A percentile compares a stretch with the other conserved stretches of the same genome.
Evolutionary conservation across 2,888 invertebrate genomes (phyloP).

Genomic region (Agrochola litura): DNA sequence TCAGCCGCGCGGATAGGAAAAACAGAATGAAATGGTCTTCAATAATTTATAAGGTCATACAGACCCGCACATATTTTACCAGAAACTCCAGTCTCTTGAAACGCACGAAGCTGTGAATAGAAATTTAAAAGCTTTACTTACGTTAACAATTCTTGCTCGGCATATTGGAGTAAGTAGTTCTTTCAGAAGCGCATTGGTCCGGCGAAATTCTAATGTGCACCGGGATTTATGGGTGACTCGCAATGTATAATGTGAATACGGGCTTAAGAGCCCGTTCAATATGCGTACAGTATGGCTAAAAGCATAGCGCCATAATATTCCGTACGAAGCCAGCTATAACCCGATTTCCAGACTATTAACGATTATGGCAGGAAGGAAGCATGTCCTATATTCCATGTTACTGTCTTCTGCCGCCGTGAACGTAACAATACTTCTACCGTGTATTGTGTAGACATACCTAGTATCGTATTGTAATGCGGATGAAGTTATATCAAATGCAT

Average conservation of each 20-base stretch:
- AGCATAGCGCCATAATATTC: constrained; percentile 65
- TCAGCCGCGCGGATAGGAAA: constrained; percentile 15
- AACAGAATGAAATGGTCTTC: constrained; percentile 33
- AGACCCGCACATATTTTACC: constrained; percentile 35
- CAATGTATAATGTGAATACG: constrained; percentile 72
- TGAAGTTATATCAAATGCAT: constrained; percentile 47
- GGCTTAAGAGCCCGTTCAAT: constrained; percentile 69
- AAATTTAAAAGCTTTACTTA: constrained; percentile 74
- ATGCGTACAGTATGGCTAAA: constrained; percentile 67
- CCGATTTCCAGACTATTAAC: constrained; percentile 71
- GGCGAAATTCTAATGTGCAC: constrained; percentile 75
- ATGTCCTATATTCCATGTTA: constrained; percentile 52
- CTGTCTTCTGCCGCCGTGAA: constrained; percentile 44
- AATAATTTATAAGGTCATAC: constrained; percentile 43
- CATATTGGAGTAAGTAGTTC: constrained; percentile 71
- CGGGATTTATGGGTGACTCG: constrained; percentile 74
- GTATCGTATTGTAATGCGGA: constrained; percentile 23
- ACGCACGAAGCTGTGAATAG: constrained; percentile 66
- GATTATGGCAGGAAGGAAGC: constrained; percentile 64
- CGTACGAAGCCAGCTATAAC: constrained; percentile 62
- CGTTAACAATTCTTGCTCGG: constrained; percentile 68
- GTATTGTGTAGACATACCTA: constrained; percentile 8
- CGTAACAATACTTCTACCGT: constrained; percentile 38
- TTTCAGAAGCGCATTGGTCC: constrained; percentile 70
- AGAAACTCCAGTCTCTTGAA: constrained; percentile 39